These are phyloP conservation scores for Manduca sexta DNA, from an alignment of 1,140 invertebrate genomes.

Conservation along the genomic window DNA sequence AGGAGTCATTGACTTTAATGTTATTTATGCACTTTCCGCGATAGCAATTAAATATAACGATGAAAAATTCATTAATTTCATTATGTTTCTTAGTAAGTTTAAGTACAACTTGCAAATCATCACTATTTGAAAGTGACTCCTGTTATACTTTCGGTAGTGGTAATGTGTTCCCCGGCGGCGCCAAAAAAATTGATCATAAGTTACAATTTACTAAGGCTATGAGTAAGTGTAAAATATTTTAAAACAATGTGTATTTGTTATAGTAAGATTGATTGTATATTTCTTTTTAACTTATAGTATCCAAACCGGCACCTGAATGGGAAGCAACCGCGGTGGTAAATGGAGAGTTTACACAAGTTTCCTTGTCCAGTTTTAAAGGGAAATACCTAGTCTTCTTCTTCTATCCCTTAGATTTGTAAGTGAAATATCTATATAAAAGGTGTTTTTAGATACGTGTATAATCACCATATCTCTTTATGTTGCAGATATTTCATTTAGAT, in stretches of 20 bases:
- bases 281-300: slow-evolving; percentile 76
- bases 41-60: slow-evolving; percentile 4
- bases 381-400: slow-evolving; percentile 99
- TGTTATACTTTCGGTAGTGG: slow-evolving; percentile 91
- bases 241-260: slow-evolving; percentile 1
- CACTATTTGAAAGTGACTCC: slow-evolving; percentile 75
- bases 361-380: slow-evolving; percentile 89
- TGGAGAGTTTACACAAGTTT: slow-evolving; percentile 93
- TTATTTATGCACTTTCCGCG: not conserved
- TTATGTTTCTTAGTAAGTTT: slow-evolving; percentile 26
- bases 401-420: slow-evolving; percentile 98
- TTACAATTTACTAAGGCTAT: slow-evolving; percentile 95
- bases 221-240: slow-evolving; percentile 79
- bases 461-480: no score
- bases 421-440: no score
- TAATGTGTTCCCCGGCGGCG: slow-evolving; percentile 90
- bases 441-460: no score
- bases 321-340: slow-evolving; percentile 93
- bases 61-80: slow-evolving; percentile 19
- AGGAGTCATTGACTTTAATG: slow-evolving; percentile 4
- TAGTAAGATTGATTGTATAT: slow-evolving; percentile 76
- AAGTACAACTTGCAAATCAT: slow-evolving; percentile 32
- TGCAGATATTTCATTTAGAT: no score
- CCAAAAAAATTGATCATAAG: slow-evolving; percentile 85
- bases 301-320: slow-evolving; percentile 88